Evolutionary conservation across 2,797 vertebrate genomes (phyloP).

Genomic region (Otolemur crassicaudatus): DNA sequence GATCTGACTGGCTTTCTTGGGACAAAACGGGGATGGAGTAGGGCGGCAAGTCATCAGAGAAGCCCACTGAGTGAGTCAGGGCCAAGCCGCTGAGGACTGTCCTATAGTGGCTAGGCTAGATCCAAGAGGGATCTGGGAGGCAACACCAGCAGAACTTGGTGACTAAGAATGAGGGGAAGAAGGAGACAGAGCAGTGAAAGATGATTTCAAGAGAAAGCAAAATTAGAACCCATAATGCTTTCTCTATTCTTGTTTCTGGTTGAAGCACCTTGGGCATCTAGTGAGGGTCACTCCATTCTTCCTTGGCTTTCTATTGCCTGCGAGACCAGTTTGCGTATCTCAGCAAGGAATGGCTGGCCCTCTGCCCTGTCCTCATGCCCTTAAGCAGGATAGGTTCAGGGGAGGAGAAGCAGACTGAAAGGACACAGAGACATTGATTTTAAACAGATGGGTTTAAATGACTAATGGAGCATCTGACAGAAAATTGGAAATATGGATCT

Average conservation of each 20-base stretch:
- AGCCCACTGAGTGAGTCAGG: neutral
- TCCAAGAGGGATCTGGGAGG: neutral
- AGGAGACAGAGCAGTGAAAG: neutral
- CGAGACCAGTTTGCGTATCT: neutral
- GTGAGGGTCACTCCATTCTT: neutral
- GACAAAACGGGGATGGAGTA: neutral
- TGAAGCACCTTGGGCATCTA: neutral
- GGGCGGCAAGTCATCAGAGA: neutral
- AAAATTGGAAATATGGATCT: neutral
- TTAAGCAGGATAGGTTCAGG: neutral
- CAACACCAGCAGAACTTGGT: neutral
- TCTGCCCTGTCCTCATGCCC: neutral
- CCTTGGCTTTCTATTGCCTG: neutral
- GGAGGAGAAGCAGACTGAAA: neutral
- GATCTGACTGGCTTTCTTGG: neutral
- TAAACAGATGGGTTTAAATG: neutral
- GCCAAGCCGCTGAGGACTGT: neutral
- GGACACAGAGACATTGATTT: conserved; percentile 14
- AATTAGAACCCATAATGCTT: neutral
- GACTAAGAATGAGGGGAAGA: neutral
- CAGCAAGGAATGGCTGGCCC: neutral
- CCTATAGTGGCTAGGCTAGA: neutral
- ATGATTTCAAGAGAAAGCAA: neutral
- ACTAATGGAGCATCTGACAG: neutral
- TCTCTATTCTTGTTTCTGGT: neutral